Evolutionary conservation across 2,113 vertebrate species (phyloP).

Genomic region (Herpetotheres cachinnans): DNA sequence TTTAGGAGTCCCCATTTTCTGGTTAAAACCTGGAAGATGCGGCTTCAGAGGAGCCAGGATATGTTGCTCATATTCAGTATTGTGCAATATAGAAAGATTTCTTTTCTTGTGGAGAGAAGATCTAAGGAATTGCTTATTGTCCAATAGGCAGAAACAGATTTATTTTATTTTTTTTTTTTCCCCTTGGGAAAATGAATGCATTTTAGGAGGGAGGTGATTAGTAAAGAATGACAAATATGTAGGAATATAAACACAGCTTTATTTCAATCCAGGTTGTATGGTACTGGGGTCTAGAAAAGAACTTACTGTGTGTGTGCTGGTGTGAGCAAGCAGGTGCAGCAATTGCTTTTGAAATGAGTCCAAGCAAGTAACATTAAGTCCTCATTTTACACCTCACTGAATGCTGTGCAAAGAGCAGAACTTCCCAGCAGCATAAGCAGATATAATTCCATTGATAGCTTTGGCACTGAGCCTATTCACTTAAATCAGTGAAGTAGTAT

Average conservation of each 20-base stretch:
- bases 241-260: background rate
- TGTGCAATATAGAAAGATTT: background rate
- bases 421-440: slow-evolving; percentile 49
- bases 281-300: background rate
- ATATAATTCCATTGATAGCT: slow-evolving; percentile 32
- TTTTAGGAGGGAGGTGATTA: background rate
- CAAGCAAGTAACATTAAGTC: slow-evolving; percentile 31
- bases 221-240: background rate
- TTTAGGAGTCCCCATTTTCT: background rate
- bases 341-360: slow-evolving; percentile 45
- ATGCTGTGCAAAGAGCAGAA: slow-evolving; percentile 55
- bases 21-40: background rate
- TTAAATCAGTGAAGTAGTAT: background rate
- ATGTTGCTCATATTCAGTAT: background rate
- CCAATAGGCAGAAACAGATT: background rate
- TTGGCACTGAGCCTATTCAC: background rate
- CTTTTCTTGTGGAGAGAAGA: background rate
- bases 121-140: background rate
- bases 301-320: background rate
- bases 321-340: slow-evolving; percentile 57
- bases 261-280: background rate
- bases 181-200: background rate
- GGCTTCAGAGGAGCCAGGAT: background rate
- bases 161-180: background rate
- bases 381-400: slow-evolving; percentile 55